Conservation (phyloP, 2,888 invertebrate species). For the Nomada fabriciana region DNA sequence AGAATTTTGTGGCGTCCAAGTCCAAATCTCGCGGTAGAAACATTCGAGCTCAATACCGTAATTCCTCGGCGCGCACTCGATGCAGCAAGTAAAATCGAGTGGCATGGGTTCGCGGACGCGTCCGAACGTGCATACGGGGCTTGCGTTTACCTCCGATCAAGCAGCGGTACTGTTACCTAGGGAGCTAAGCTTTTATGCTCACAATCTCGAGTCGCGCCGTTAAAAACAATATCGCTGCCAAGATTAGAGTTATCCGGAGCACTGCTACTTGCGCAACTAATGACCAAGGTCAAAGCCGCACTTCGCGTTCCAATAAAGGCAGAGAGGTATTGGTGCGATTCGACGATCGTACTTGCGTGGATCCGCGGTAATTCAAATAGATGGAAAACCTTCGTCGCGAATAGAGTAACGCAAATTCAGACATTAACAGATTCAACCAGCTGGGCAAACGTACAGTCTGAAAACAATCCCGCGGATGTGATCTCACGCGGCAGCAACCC, state of each 20-base stretch:
- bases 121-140: too few relatives aligned
- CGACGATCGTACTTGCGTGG: neutral
- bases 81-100: neutral
- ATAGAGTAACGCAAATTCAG: neutral
- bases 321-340: neutral
- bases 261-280: neutral
- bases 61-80: neutral
- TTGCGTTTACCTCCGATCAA: neutral
- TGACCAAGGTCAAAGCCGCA: neutral
- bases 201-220: neutral
- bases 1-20: neutral
- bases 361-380: neutral
- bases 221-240: neutral
- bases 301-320: neutral
- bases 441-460: neutral
- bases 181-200: neutral
- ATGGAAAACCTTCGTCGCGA: conserved; percentile 1
- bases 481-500: too few relatives aligned
- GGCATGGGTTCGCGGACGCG: too few relatives aligned
- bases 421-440: neutral
- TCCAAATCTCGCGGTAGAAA: neutral
- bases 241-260: neutral
- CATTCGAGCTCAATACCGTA: neutral
- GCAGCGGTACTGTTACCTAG: neutral
- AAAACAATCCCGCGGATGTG: too few relatives aligned